Evolutionary conservation across 2,797 vertebrate genomes (phyloP), one percentile per base, ranked within the genome.

Genomic region (Momotus momota): DNA sequence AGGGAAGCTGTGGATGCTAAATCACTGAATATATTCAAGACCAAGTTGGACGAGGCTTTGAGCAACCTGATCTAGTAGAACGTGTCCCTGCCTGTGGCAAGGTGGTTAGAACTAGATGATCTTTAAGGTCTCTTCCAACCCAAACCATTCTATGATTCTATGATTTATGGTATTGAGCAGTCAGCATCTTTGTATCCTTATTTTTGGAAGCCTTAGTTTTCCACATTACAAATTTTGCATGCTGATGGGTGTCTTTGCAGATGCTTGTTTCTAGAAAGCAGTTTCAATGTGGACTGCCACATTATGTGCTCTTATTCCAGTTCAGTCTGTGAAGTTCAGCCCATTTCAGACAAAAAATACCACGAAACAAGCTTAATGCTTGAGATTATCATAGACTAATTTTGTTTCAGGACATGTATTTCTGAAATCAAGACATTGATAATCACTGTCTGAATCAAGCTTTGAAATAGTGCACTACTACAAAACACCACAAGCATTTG

Each of bases 261-360:
- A 46, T 18, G 14, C 29, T 72, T 88, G 35, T 60, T 83, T 52
- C 67, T 83, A 61, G 49, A 72, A 84, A 72, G 49, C 54, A 72
- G 8, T 69, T 93, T 61, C 75, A 75, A 51, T 12, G 14, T n/a
- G 41, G 13, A 40, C 41, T 67, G 58, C 25, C 27, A 49, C 3
- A 98, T 99, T 95, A 98, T 98, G 0, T 98, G 98, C 13, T 55
- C 45, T 62, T 86, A 70, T 35, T 46, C 51, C 22, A 45, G 40
- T 41, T 61, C 60, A 69, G 55, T 12, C 70, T 57, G 64, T 35
- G 70, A 73, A 60, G 67, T 43, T 62, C 45, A 86, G 21, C 26
- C 40, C 31, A 7, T 26, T 78, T 73, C 57, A 54, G 61, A 14
- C 33, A 57, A 64, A 77, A 69, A 88, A 41, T 26, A 19, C 19